Conservation (phyloP, 1,140 invertebrate genomes). For the Harlomillsia oculata region DNA sequence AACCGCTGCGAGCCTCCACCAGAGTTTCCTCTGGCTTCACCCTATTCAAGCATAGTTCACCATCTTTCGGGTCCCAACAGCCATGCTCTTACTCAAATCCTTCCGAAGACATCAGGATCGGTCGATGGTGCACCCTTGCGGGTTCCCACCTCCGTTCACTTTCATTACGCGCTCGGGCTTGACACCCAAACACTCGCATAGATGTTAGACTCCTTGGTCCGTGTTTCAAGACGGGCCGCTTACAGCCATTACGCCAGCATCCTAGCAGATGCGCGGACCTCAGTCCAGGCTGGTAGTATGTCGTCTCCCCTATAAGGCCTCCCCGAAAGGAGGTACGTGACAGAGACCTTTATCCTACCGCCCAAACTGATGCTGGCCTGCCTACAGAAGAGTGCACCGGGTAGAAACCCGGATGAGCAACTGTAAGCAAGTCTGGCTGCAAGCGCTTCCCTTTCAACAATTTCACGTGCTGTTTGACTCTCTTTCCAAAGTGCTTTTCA, state of each 20-base stretch:
- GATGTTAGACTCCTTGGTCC: slow-evolving; percentile 83
- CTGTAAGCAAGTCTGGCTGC: too few species aligned
- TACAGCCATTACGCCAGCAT: slow-evolving; percentile 41
- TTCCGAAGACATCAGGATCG: slow-evolving; percentile 41
- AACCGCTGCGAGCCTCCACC: slow-evolving; percentile 76
- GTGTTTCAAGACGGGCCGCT: slow-evolving; percentile 86
- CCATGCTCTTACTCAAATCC: slow-evolving; percentile 58
- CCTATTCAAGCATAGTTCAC: slow-evolving; percentile 81
- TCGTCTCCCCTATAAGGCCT: too few species aligned
- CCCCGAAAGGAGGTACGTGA: background rate
- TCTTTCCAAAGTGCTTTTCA: slow-evolving; percentile 83
- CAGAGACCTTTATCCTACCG: slow-evolving; percentile 10
- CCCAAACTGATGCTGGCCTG: slow-evolving; percentile 34
- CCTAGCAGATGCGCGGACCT: slow-evolving; percentile 14
- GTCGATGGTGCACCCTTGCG: slow-evolving; percentile 40
- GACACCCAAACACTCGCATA: slow-evolving; percentile 62
- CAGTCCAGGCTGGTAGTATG: too few species aligned
- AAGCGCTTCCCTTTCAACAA: slow-evolving; percentile 58
- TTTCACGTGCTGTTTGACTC: slow-evolving; percentile 79
- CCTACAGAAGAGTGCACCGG: too few species aligned
- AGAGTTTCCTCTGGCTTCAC: slow-evolving; percentile 78
- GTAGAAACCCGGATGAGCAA: too few species aligned
- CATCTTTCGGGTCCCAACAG: slow-evolving; percentile 78
- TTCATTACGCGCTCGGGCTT: slow-evolving; percentile 60
- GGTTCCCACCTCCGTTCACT: slow-evolving; percentile 46